Evolutionary conservation across 2,797 vertebrate genomes (phyloP).

Genomic region (Morus bassanus): DNA sequence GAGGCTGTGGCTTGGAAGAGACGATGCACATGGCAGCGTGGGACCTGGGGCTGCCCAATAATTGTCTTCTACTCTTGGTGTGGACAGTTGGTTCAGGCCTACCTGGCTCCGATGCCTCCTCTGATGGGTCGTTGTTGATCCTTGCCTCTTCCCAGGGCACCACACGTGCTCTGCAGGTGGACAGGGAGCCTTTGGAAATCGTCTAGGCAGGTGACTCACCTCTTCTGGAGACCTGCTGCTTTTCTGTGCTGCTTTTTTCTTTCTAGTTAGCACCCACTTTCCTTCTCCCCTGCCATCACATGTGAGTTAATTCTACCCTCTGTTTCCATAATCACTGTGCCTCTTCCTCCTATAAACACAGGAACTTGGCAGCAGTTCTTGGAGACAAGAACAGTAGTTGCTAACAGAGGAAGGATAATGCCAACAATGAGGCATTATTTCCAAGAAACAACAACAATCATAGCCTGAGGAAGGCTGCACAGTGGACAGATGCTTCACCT

Average conservation of each 20-base stretch:
- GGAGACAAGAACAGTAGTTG: background rate
- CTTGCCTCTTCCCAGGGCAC: background rate
- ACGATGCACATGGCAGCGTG: rapidly evolving
- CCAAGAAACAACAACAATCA: background rate
- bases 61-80: background rate
- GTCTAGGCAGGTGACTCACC: background rate
- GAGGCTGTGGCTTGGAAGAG: rapidly evolving
- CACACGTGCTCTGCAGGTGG: rapidly evolving
- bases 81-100: background rate
- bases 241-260: background rate
- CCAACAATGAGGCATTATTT: background rate
- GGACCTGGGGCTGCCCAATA: background rate
- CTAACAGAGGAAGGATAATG: background rate
- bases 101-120: background rate
- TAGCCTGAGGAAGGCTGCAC: background rate
- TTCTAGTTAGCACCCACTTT: background rate
- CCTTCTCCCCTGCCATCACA: background rate
- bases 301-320: background rate
- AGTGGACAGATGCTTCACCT: background rate
- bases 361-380: background rate
- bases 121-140: background rate
- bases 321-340: background rate
- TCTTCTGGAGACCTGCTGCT: background rate
- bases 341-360: background rate
- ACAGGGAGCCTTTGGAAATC: background rate